phyloP scores from a whole-genome alignment of 1,140 invertebrate species.

The Gonioctena quinquepunctata region DNA sequence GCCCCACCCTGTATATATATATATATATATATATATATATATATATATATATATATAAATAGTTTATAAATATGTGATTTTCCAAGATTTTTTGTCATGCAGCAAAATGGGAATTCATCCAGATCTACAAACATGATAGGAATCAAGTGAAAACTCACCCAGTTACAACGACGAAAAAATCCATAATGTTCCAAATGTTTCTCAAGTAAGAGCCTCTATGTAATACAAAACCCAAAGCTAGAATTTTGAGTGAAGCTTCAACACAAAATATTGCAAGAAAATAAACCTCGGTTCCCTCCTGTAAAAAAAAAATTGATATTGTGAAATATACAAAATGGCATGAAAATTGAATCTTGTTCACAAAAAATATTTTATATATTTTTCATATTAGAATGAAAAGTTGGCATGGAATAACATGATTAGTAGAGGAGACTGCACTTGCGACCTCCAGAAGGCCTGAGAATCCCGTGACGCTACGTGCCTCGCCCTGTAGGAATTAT shows the following conservation, averaged over 20 bases:
- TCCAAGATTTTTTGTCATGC: neutral
- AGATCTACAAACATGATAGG: neutral
- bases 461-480: no score
- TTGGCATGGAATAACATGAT: no score
- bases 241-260: conserved; percentile 99
- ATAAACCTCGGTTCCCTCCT: conserved; percentile 99
- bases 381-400: neutral
- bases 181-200: conserved; percentile 99
- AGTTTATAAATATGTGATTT: no score
- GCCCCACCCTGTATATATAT: no score
- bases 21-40: no score
- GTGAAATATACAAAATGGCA: no score
- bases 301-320: no score
- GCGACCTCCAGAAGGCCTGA: no score
- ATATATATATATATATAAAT: no score
- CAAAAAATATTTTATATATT: neutral
- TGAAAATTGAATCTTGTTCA: neutral
- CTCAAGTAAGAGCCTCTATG: conserved; percentile 99
- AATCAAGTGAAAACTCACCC: conserved; percentile 78
- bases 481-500: no score
- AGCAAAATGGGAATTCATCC: no score
- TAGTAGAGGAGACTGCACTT: no score
- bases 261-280: conserved; percentile 99
- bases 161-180: conserved; percentile 99
- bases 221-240: conserved; percentile 99